Evolutionary conservation across 1,140 invertebrate genomes (phyloP).

Genomic region (Achroia grisella): DNA sequence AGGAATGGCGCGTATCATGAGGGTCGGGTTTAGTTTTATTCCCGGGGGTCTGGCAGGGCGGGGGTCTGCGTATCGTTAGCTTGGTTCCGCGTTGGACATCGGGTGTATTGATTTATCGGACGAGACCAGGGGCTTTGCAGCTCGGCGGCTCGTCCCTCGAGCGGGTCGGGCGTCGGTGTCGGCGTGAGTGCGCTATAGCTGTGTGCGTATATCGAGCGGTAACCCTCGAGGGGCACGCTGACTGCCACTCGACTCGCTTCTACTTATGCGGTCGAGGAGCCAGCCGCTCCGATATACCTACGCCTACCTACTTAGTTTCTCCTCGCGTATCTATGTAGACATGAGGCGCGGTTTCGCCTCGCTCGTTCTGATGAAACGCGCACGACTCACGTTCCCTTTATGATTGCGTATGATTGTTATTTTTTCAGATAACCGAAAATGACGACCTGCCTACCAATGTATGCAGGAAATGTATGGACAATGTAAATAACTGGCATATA

Average conservation of each 20-base stretch:
- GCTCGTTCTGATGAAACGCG: constrained; percentile 59
- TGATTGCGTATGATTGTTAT: constrained; percentile 54
- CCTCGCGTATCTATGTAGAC: constrained; percentile 58
- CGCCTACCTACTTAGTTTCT: constrained; percentile 70
- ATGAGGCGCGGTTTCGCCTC: constrained; percentile 59
- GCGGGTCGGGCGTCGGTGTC: constrained; percentile 55
- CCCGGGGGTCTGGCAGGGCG: constrained; percentile 54
- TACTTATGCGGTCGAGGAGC: constrained; percentile 69
- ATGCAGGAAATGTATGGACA: constrained; percentile 73
- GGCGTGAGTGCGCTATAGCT: constrained; percentile 57
- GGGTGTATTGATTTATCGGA: constrained; percentile 69
- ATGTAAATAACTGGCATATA: constrained; percentile 73
- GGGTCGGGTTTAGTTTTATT: constrained; percentile 62
- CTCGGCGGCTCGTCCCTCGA: constrained; percentile 36
- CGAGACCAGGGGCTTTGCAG: constrained; percentile 62
- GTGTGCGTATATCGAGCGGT: constrained; percentile 67
- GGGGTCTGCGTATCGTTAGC: constrained; percentile 49
- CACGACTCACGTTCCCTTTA: constrained; percentile 48
- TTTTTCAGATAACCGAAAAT: constrained; percentile 73
- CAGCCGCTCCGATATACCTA: constrained; percentile 60
- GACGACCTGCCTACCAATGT: constrained; percentile 74
- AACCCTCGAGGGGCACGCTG: constrained; percentile 69
- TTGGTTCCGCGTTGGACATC: constrained; percentile 51
- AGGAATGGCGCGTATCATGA: constrained; percentile 55
- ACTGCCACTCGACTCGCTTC: constrained; percentile 68